Percentiles rank a stretch among this genome's conserved stretches.
Conservation (phyloP, 2,797 vertebrate species). For the Sebastes matsubarae region DNA sequence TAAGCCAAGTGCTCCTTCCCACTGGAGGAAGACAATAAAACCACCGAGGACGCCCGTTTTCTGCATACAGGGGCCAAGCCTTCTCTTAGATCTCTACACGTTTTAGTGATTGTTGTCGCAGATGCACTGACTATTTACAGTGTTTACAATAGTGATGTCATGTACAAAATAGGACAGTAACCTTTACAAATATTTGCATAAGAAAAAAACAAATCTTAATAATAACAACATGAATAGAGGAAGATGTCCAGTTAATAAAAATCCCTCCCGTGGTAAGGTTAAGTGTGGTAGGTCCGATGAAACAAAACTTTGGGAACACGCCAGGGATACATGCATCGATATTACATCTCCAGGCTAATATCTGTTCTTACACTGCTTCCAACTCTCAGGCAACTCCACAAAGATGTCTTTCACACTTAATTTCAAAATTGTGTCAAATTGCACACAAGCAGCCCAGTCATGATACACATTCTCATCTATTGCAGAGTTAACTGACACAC, state of each 20-base stretch:
- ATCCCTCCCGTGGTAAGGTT: slow-evolving; percentile 64
- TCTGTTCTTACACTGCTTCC: slow-evolving; percentile 29
- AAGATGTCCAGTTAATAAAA: slow-evolving; percentile 75
- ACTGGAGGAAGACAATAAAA: slow-evolving; percentile 70
- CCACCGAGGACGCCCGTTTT: slow-evolving; percentile 35
- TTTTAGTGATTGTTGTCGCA: slow-evolving; percentile 86
- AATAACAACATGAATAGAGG: slow-evolving; percentile 64
- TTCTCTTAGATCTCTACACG: slow-evolving; percentile 66
- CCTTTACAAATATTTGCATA: slow-evolving; percentile 83
- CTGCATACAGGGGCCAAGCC: slow-evolving; percentile 59
- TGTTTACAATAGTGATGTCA: slow-evolving; percentile 82
- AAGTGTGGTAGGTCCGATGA: slow-evolving; percentile 75
- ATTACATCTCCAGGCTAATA: slow-evolving; percentile 38
- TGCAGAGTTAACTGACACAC: slow-evolving; percentile 30
- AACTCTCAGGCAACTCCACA: slow-evolving; percentile 21
- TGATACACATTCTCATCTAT: slow-evolving; percentile 36
- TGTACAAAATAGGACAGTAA: slow-evolving; percentile 84
- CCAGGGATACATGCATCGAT: slow-evolving; percentile 51
- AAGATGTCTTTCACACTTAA: slow-evolving; percentile 26
- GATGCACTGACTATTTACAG: slow-evolving; percentile 84
- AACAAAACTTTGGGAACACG: slow-evolving; percentile 70
- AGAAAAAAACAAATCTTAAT: slow-evolving; percentile 74
- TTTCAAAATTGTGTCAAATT: slow-evolving; percentile 21
- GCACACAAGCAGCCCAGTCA: slow-evolving; percentile 33
- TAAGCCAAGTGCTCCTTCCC: slow-evolving; percentile 68